Evolutionary conservation across 53 echinoderm and acorn worm genomes (phyloP).

Genomic region (Mesocentrotus franciscanus): DNA sequence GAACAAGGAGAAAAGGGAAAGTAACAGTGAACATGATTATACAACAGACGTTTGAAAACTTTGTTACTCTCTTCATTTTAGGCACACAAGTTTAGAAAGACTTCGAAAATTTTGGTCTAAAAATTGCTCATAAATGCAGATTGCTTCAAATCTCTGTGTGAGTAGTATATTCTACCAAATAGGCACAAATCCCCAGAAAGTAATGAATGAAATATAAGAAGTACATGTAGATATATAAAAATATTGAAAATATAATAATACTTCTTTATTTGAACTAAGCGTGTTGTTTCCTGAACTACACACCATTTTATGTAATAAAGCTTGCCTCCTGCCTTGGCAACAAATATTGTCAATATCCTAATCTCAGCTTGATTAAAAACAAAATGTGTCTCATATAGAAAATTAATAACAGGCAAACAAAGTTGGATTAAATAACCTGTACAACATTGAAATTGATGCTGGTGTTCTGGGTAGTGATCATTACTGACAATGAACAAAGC

Average conservation of each 20-base stretch:
- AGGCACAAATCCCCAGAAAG: not conserved
- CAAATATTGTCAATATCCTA: too few species aligned
- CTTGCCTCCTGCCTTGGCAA: too few species aligned
- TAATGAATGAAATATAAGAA: not conserved
- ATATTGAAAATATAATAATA: not conserved
- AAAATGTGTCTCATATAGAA: not conserved
- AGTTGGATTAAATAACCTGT: too few species aligned
- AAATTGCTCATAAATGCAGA: not conserved
- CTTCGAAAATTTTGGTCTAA: not conserved
- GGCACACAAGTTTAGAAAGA: constrained; percentile 34
- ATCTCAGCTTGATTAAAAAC: not conserved
- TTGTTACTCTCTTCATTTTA: not conserved
- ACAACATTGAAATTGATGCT: too few species aligned
- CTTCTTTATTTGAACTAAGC: not conserved
- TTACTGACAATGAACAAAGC: too few species aligned
- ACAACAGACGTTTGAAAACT: not conserved
- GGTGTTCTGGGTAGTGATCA: too few species aligned
- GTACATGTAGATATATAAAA: not conserved
- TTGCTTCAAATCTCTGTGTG: not conserved
- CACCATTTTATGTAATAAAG: not conserved
- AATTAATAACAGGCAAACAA: too few species aligned
- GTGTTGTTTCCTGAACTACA: not conserved
- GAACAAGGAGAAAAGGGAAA: not conserved
- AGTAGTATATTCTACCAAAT: not conserved
- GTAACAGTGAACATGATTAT: not conserved